Percentiles rank a stretch among this genome's conserved stretches.
Evolutionary conservation across 2,113 vertebrate genomes (phyloP).

Genomic region (Xerus inauris): DNA sequence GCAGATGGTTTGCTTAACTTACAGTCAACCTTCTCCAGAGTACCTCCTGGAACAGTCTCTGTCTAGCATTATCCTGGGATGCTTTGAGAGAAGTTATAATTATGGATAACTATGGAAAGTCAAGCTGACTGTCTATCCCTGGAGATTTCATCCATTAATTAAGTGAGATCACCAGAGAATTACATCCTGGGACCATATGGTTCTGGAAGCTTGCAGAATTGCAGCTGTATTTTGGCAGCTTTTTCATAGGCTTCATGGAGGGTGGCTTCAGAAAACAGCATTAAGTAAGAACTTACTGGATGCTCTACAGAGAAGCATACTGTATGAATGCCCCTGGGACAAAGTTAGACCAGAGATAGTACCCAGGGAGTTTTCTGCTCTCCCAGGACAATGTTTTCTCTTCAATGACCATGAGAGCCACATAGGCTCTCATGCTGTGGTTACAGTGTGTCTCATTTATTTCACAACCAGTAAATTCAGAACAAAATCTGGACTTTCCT

Average conservation of each 20-base stretch:
- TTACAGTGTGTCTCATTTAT: neutral
- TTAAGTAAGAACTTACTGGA: neutral
- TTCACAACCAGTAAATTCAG: neutral
- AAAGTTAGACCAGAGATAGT: neutral
- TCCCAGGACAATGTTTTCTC: neutral
- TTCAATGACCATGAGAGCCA: neutral
- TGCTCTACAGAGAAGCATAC: neutral
- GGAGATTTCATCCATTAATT: neutral
- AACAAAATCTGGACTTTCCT: neutral
- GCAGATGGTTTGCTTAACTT: neutral
- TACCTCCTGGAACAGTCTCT: neutral
- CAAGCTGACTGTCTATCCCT: neutral
- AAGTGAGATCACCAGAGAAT: neutral
- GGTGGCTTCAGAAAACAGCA: neutral
- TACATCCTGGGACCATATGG: neutral
- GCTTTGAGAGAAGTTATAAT: neutral
- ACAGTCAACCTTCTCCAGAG: neutral
- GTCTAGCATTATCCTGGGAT: neutral
- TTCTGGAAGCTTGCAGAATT: neutral
- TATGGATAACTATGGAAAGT: neutral
- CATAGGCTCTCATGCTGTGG: too few species aligned
- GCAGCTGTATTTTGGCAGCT: neutral
- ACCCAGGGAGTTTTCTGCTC: neutral
- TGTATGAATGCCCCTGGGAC: rapidly evolving
- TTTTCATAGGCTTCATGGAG: neutral